Evolutionary conservation across 2,797 vertebrate genomes (phyloP).

Genomic region (Pseudomugil tenellus): DNA sequence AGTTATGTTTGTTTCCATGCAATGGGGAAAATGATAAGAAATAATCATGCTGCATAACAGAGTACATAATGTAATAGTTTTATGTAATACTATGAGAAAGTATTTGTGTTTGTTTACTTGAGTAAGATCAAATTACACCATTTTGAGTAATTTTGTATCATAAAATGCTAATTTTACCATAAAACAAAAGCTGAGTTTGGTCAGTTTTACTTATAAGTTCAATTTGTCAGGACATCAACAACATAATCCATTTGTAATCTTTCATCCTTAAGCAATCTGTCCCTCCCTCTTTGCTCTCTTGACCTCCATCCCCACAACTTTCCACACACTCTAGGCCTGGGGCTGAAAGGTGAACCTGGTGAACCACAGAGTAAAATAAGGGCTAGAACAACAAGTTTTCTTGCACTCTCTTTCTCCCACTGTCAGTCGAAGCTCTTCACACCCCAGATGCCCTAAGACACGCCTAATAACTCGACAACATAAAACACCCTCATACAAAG

Average conservation of each 20-base stretch:
- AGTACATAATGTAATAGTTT: background rate
- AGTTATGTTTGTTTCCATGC: background rate
- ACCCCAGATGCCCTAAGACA: conserved; percentile 66
- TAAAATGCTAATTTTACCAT: conserved; percentile 2
- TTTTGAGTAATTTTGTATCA: background rate
- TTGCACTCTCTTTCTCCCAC: conserved; percentile 33
- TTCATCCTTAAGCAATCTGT: conserved; percentile 3
- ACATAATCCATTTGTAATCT: background rate
- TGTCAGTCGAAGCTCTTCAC: conserved; percentile 60
- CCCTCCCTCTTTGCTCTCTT: conserved; percentile 20
- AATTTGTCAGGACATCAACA: background rate
- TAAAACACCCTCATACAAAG: conserved; percentile 44
- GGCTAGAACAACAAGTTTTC: conserved; percentile 49
- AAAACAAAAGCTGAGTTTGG: background rate
- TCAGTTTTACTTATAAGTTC: background rate
- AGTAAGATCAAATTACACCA: conserved; percentile 7
- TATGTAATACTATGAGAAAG: background rate
- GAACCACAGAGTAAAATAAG: conserved; percentile 39
- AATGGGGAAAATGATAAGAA: background rate
- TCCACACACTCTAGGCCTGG: conserved; percentile 29
- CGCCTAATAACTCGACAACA: conserved; percentile 41
- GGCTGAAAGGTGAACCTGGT: conserved; percentile 55
- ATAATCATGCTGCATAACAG: background rate
- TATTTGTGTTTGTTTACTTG: background rate
- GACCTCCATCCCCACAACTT: conserved; percentile 31